Percentiles rank a stretch among this genome's conserved stretches.
These are phyloP conservation scores for Lepidocyrtinus sp. DNA, from an alignment of 2,888 invertebrate genomes.

Conservation along the genomic window DNA sequence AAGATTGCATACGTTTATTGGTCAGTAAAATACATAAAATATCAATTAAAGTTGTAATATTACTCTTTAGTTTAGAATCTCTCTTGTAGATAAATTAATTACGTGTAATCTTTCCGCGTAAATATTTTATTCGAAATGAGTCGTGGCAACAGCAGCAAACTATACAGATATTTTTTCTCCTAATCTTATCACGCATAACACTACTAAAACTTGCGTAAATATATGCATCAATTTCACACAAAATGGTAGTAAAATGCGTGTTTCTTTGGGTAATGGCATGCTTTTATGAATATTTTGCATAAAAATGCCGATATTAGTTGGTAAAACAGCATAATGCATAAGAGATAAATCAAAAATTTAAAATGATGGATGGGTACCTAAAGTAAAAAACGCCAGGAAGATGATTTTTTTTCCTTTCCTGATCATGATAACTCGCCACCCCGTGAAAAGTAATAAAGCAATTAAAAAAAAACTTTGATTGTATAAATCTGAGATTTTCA, in stretches of 20 bases:
- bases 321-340: too few species aligned
- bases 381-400: not conserved
- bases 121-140: not conserved
- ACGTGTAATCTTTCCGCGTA: not conserved
- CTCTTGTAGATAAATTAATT: not conserved
- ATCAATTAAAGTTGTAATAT: not conserved
- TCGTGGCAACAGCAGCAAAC: not conserved
- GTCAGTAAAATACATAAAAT: not conserved
- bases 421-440: constrained; percentile 45
- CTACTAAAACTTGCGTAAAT: too few species aligned
- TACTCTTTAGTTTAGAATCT: too few species aligned
- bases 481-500: too few species aligned
- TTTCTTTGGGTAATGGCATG: not conserved
- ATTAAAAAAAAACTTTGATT: too few species aligned
- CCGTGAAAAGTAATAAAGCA: constrained; percentile 59
- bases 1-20: not conserved
- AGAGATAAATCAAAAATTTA: too few species aligned
- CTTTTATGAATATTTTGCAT: not conserved
- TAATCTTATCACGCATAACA: not conserved
- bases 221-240: not conserved
- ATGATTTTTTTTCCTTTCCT: not conserved
- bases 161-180: too few species aligned
- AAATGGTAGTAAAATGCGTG: not conserved
- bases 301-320: not conserved
- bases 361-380: not conserved